Conservation (phyloP, 2,113 vertebrate species). For the Sinocyclocheilus anophthalmus region DNA sequence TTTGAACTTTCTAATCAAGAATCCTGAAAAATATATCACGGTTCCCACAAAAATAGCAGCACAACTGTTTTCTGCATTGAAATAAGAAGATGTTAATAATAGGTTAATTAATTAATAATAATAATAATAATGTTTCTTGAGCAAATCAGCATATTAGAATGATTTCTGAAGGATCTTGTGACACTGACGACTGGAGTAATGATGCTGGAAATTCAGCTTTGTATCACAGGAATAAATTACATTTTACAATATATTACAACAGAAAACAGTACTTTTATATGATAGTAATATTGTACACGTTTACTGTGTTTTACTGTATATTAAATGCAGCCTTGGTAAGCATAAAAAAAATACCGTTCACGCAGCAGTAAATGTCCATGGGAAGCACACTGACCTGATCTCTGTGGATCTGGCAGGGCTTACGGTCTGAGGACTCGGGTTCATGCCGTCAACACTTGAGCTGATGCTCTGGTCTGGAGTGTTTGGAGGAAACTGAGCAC, state of each 20-base stretch:
- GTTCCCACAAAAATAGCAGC: not conserved
- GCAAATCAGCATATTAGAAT: not conserved
- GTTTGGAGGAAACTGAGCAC: conserved; percentile 53
- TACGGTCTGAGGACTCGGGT: conserved; percentile 34
- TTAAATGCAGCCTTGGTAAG: not conserved
- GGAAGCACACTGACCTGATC: conserved; percentile 64
- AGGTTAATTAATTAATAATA: no score
- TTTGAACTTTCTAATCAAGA: not conserved
- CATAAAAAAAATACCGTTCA: not conserved
- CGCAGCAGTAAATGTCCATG: not conserved
- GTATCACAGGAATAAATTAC: not conserved
- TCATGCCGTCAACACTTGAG: conserved; percentile 58
- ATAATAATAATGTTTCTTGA: not conserved
- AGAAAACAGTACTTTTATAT: no score
- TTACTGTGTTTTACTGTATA: no score
- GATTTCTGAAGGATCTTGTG: not conserved
- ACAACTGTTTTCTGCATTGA: not conserved
- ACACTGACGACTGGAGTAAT: not conserved
- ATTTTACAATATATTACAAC: not conserved
- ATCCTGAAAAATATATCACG: not conserved
- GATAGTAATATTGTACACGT: no score
- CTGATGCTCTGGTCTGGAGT: conserved; percentile 54
- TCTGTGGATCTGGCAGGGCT: conserved; percentile 59
- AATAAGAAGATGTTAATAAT: not conserved
- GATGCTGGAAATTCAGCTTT: not conserved